A percentile compares a stretch with the other conserved stretches of the same genome.
These are phyloP conservation scores for Charadrius vociferus DNA, from an alignment of 2,113 vertebrate species.

Conservation along the genomic window DNA sequence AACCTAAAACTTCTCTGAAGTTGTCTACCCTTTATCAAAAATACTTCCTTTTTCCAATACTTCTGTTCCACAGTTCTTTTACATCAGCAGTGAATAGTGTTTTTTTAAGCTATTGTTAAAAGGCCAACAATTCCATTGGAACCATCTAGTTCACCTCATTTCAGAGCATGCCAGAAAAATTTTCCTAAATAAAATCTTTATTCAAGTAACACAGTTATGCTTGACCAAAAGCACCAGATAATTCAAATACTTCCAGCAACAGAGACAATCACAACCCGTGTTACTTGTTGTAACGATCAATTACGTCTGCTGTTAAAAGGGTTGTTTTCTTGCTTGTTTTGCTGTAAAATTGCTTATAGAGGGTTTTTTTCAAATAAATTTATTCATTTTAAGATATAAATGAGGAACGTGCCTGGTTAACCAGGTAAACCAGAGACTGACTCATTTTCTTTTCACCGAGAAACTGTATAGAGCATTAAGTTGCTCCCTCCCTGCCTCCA, in stretches of 20 bases:
- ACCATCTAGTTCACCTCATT: neutral
- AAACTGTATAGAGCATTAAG: neutral
- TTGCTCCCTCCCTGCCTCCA: neutral
- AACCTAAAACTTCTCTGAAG: neutral
- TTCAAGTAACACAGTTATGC: slow-evolving; percentile 2
- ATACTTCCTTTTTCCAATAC: neutral
- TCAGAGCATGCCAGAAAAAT: neutral
- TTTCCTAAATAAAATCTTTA: slow-evolving; percentile 29
- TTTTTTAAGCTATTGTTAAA: neutral
- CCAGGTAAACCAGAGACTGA: neutral
- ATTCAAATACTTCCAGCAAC: neutral
- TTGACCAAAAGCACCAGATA: neutral
- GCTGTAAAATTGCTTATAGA: neutral
- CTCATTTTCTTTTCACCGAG: neutral
- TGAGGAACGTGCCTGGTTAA: neutral
- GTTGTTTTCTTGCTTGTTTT: neutral
- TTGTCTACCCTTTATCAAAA: neutral
- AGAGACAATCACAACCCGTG: neutral
- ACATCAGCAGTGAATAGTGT: neutral
- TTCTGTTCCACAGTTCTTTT: neutral
- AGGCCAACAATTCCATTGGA: neutral
- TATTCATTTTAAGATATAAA: neutral
- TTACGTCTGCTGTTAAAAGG: neutral
- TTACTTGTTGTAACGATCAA: neutral
- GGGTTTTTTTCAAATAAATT: neutral